Conservation (phyloP, 2,113 vertebrate species). For the Rhea pennata region DNA sequence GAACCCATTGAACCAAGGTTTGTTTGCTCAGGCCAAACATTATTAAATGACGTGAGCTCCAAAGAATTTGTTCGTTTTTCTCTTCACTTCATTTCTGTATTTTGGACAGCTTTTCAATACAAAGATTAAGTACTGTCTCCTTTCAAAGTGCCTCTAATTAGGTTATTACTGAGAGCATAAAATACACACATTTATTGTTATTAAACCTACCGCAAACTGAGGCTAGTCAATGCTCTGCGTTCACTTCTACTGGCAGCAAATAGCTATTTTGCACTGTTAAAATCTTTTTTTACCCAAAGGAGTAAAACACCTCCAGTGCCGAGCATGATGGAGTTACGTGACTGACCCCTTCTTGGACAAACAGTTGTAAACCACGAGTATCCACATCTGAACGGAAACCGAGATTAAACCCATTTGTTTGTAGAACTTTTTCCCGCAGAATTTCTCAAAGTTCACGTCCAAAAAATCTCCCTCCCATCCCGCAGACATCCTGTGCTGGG, state of each 20-base stretch:
- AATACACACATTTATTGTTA: constrained; percentile 51
- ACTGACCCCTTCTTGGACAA: constrained; percentile 34
- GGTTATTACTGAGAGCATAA: constrained; percentile 33
- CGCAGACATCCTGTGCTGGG: constrained; percentile 64
- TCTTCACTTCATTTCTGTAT: not conserved
- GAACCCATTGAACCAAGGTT: not conserved
- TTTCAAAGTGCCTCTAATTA: constrained; percentile 55
- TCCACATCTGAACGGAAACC: constrained; percentile 1
- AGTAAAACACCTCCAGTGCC: not conserved
- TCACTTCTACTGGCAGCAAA: constrained; percentile 9
- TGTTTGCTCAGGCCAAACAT: constrained; percentile 1
- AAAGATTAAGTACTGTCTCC: constrained; percentile 45
- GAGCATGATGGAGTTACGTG: not conserved
- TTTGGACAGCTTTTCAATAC: constrained; percentile 27
- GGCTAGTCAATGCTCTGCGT: constrained; percentile 11
- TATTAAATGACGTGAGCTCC: constrained; percentile 11
- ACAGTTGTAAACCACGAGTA: constrained; percentile 42
- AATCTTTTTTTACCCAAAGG: not conserved
- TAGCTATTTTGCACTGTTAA: not conserved
- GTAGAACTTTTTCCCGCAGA: constrained; percentile 16
- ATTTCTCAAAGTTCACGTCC: constrained; percentile 32
- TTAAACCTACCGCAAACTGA: constrained; percentile 24
- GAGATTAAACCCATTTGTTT: constrained; percentile 45
- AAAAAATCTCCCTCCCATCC: constrained; percentile 48
- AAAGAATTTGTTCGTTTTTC: constrained; percentile 29